These are phyloP conservation scores for Avahi laniger DNA, from an alignment of 2,797 vertebrate species.

Conservation along the genomic window DNA sequence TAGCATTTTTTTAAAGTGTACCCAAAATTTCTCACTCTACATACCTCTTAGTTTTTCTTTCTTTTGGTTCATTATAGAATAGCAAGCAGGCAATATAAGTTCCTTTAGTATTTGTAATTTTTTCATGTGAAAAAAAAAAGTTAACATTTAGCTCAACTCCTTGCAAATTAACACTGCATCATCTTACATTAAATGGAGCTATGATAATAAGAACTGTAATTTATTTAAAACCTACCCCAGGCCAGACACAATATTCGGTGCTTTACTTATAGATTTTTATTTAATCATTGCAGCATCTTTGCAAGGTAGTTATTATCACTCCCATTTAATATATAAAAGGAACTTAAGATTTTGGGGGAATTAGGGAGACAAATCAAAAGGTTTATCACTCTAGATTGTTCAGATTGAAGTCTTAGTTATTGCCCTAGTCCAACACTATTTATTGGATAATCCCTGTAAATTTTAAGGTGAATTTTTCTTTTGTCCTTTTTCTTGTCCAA, in stretches of 20 bases:
- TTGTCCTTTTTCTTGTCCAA: neutral
- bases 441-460: neutral
- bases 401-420: neutral
- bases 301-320: neutral
- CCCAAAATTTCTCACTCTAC: neutral
- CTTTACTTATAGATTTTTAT: neutral
- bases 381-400: neutral
- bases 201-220: neutral
- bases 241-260: neutral
- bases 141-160: neutral
- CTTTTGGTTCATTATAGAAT: neutral
- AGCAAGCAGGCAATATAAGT: neutral
- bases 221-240: neutral
- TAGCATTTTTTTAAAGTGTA: slow-evolving; percentile 24
- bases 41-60: neutral
- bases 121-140: neutral
- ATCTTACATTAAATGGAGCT: neutral
- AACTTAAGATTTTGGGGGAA: neutral
- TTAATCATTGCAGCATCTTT: neutral
- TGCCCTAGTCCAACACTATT: neutral
- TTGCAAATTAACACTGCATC: neutral
- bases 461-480: neutral
- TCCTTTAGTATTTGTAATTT: neutral
- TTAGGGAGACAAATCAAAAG: neutral
- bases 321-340: neutral